Conservation (phyloP, 2,888 invertebrate species). For the Ypsolopha scabrella region DNA sequence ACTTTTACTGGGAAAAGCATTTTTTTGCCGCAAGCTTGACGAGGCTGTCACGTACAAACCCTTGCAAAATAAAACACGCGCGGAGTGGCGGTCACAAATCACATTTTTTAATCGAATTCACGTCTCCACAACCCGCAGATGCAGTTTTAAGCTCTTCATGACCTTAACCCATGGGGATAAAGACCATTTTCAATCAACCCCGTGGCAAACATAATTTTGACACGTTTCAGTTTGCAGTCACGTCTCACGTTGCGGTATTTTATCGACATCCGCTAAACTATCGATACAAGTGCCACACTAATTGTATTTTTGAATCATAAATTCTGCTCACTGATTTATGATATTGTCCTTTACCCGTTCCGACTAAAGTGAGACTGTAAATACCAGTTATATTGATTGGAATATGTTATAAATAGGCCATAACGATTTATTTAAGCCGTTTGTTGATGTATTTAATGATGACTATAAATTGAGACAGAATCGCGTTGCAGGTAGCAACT, state of each 20-base stretch:
- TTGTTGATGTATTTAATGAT: background rate
- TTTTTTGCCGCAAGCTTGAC: slow-evolving; percentile 39
- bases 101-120: slow-evolving; percentile 68
- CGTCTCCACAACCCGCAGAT: slow-evolving; percentile 29
- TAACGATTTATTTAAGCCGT: background rate
- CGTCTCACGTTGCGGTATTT: slow-evolving; percentile 38
- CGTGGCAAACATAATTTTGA: slow-evolving; percentile 18
- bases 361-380: background rate
- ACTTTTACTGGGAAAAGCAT: slow-evolving; percentile 14
- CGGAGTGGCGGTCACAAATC: slow-evolving; percentile 62
- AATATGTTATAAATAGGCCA: slow-evolving; percentile 1
- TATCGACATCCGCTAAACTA: slow-evolving; percentile 66
- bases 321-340: slow-evolving; percentile 37
- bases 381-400: slow-evolving; percentile 1
- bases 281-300: slow-evolving; percentile 61
- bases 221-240: slow-evolving; percentile 53
- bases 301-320: slow-evolving; percentile 45
- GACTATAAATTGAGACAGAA: background rate
- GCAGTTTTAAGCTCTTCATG: slow-evolving; percentile 15
- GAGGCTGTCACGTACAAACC: slow-evolving; percentile 51
- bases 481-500: background rate
- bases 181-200: slow-evolving; percentile 19
- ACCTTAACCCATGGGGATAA: slow-evolving; percentile 18
- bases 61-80: slow-evolving; percentile 63
- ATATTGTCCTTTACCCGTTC: background rate